Evolutionary conservation across 1,140 invertebrate genomes (phyloP).

Genomic region (Wasmannia auropunctata): DNA sequence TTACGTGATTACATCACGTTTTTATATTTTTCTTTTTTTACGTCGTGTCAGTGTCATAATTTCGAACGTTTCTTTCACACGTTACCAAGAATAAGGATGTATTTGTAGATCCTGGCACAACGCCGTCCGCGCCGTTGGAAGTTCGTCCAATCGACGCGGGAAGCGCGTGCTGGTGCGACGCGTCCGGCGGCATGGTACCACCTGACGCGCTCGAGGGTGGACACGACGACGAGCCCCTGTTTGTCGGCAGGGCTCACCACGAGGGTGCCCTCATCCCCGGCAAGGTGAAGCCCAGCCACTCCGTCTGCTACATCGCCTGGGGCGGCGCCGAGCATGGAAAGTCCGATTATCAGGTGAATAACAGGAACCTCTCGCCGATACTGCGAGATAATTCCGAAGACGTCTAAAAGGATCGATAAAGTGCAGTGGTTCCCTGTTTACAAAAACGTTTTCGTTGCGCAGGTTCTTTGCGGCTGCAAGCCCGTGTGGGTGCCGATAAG

Average conservation of each 20-base stretch:
- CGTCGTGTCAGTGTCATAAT: background rate
- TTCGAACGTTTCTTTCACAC: background rate
- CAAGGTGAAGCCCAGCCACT: conserved; percentile 90
- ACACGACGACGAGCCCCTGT: conserved; percentile 90
- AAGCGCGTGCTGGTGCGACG: conserved; percentile 88
- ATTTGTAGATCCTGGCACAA: conserved; percentile 65
- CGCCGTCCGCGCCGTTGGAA: conserved; percentile 77
- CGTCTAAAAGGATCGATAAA: background rate
- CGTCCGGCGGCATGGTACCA: conserved; percentile 88
- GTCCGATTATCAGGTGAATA: conserved; percentile 89
- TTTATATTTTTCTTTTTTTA: background rate
- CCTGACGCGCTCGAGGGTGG: conserved; percentile 91
- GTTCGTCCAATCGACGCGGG: conserved; percentile 66
- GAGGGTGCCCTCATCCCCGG: conserved; percentile 92
- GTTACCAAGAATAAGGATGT: background rate
- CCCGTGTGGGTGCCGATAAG: conserved; percentile 87
- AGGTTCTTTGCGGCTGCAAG: conserved; percentile 88
- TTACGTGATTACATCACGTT: background rate
- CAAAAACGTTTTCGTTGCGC: background rate
- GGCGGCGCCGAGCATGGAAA: conserved; percentile 92
- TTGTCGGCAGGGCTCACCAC: conserved; percentile 90
- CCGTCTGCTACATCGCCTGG: conserved; percentile 91
- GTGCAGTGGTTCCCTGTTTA: background rate
- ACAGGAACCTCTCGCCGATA: background rate
- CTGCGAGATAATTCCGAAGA: background rate